Conservation (phyloP, 2,113 vertebrate species). For the Poeciliopsis occidentalis region DNA sequence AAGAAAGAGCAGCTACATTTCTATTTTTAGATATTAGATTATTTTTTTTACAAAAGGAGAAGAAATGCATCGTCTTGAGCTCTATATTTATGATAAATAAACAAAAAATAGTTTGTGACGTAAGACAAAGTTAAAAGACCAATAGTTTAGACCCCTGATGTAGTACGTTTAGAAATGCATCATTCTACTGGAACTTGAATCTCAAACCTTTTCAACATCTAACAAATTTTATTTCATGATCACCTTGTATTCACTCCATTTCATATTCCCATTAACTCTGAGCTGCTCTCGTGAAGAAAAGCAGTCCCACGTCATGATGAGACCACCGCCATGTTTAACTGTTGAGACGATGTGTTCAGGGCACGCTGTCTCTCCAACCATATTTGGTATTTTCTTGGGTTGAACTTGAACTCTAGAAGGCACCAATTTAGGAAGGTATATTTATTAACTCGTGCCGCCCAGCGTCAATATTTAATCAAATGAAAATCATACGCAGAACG, state of each 20-base stretch:
- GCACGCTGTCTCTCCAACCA: neutral
- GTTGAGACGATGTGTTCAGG: neutral
- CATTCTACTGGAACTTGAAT: neutral
- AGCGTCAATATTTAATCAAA: neutral
- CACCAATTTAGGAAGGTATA: too few relatives aligned
- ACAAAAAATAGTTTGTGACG: too few relatives aligned
- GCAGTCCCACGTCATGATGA: neutral
- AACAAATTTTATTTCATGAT: neutral
- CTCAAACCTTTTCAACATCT: neutral
- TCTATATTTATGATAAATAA: too few relatives aligned
- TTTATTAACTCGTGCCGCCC: too few relatives aligned
- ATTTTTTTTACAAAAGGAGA: too few relatives aligned
- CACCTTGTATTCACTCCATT: neutral
- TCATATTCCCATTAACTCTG: neutral
- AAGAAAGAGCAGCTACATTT: too few relatives aligned
- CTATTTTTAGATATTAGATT: too few relatives aligned
- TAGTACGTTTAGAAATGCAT: neutral
- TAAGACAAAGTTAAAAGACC: too few relatives aligned
- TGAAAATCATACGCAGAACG: slow-evolving; percentile 19
- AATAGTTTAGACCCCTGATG: too few relatives aligned
- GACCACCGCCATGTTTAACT: neutral
- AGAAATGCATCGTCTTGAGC: too few relatives aligned
- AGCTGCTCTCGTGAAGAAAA: neutral
- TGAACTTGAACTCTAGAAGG: neutral
- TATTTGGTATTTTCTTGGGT: neutral